These are phyloP conservation scores for Lucilia sericata DNA, from an alignment of 1,140 invertebrate genomes.

Conservation along the genomic window DNA sequence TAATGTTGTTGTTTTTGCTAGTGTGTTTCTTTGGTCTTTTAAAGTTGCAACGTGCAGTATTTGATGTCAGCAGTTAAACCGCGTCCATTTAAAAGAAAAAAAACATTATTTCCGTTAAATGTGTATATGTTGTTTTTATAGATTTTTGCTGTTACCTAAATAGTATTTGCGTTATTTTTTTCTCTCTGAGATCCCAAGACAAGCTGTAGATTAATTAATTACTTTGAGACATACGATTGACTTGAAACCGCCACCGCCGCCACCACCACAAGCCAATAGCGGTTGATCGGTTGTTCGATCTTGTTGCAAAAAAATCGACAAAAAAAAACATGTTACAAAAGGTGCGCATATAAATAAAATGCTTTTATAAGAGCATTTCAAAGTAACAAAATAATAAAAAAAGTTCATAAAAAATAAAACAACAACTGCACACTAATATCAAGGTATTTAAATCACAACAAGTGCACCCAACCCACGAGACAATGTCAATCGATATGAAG, in stretches of 20 bases:
- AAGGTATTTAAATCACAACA: constrained; percentile 19
- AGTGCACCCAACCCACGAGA: constrained; percentile 19
- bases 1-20: background rate
- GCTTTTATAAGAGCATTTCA: too few relatives aligned
- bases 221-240: constrained; percentile 20
- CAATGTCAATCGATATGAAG: background rate
- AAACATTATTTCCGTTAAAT: background rate
- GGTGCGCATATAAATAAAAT: background rate
- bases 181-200: background rate
- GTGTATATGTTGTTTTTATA: background rate
- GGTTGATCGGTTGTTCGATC: background rate
- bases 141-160: background rate
- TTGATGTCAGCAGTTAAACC: background rate
- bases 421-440: background rate
- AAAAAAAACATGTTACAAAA: background rate
- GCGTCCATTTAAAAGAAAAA: too few relatives aligned
- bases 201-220: constrained; percentile 25
- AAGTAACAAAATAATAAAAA: too few relatives aligned
- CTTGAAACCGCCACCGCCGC: constrained; percentile 22
- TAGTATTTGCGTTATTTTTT: background rate
- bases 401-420: too few relatives aligned
- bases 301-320: background rate
- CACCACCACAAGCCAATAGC: background rate
- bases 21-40: background rate
- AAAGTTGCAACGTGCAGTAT: background rate